Evolutionary conservation across 2,888 invertebrate species (phyloP), one percentile per base, ranked within the genome.

Genomic region (Ceriagrion tenellum): DNA sequence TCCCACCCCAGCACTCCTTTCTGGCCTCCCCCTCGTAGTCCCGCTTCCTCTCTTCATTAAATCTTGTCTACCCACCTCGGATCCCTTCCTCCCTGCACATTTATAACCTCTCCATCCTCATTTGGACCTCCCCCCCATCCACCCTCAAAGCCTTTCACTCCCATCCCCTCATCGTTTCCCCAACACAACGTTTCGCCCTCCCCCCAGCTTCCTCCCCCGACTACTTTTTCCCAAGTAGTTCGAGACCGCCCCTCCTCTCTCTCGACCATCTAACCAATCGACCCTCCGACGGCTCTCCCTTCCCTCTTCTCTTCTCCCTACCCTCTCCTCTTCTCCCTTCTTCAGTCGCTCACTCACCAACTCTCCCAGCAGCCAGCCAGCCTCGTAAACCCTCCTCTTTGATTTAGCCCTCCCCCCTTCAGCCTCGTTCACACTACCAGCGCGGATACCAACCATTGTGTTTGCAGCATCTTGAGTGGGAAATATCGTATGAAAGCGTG

Each of bases 1-100:
- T 69, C 96, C 95, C 95, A 95, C 90, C 63, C 95, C 74, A 95
- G 95, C 95, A 95, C 95, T 95, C 95, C 69, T 95, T 95, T 95
- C 95, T 74, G 95, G 88, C 47, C 95, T 95, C 90, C 95, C n/a
- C 95, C 90, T n/a, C 55, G 88, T 93, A 74, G 88, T 91, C 95
- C 88, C 88, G 63, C 95, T 95, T 95, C 95, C 95, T 90, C 90
- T 91, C 90, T 90, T 90, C 95, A 69, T 95, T 95, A 93, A 93
- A 93, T 93, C 93, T 93, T 69, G 93, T 93, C 93, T 93, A 93
- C 93, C 93, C 93, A 93, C 93, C 93, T 93, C 93, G 47, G 63
- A 63, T 47, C 47, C 47, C 8, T 8, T 47, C 47, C 47, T 47
- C 63, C 93, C 93, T 93, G 55, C 93, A 69, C 93, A 93, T 93